Base-by-base conservation (phyloP, 2,113 vertebrate species). In the Oncorhynchus keta region DNA sequence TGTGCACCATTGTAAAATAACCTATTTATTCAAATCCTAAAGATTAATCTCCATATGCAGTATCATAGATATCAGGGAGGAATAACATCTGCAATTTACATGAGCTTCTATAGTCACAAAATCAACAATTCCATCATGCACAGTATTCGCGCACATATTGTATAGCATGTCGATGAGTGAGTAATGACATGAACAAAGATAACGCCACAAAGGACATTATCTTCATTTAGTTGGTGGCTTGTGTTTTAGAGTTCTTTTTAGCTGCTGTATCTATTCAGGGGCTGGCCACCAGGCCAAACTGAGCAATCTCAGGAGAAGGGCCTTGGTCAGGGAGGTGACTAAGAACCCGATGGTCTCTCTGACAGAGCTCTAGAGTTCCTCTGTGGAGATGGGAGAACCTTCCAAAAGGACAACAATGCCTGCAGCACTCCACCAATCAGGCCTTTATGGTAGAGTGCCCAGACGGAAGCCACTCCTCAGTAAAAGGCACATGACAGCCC, bases 51-150 rank as follows among this genome's bases (percentile, higher is more conserved):
- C 62, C 62, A 24, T 24, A 75, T 68, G 74, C 74, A 51, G 26
- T 57, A 67, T 30, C 28, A 67, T 67, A 11, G 39, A 45, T 45
- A 45, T 45, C 65, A 32, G 5, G 65, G 65, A 67, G 13, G 28
- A 67, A 67, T 67, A 28, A 67, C 28, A 5, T 30, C 65, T 67
- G 24, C 24, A 30, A 30, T 32, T 28, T 68, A 55, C 74, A 75
- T 75, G 74, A 79, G 45, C 39, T 39, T 22, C 55, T 68, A 9
- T 45, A 45, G 8, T 45, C 39, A 8, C 8, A 71, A 75, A 79
- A 79, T 75, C 62, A 67, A 67, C 45, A 61, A 70, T 80, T 68
- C 67, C 28, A 57, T 75, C 71, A 76, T 57, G 70, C 55, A 67
- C 64, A 28, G 14, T 67, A 13, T 5, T 12, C n/a, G 9, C 26